These are phyloP conservation scores for Puntigrus tetrazona DNA, from an alignment of 2,113 vertebrate species.

Conservation along the genomic window DNA sequence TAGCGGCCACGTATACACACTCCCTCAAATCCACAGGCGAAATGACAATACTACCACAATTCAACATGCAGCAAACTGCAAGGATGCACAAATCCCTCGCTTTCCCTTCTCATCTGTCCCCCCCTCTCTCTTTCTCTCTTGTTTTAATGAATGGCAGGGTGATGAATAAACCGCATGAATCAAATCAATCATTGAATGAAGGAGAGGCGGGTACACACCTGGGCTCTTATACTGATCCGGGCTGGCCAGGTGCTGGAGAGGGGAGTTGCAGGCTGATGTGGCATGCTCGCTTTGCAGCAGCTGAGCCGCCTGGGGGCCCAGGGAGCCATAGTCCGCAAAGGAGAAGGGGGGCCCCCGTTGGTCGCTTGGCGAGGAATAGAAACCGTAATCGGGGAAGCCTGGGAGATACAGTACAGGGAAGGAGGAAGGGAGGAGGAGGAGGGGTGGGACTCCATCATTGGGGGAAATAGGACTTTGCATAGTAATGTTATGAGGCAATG, in stretches of 20 bases:
- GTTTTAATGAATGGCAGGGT: constrained; percentile 57
- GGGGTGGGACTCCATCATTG: constrained; percentile 68
- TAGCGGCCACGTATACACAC: neutral
- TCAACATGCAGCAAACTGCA: constrained; percentile 60
- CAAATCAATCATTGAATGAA: constrained; percentile 62
- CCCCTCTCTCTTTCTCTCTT: neutral
- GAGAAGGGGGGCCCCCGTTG: constrained; percentile 73
- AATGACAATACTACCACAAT: constrained; percentile 25
- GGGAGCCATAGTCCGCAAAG: constrained; percentile 76
- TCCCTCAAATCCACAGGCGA: neutral
- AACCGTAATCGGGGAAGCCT: constrained; percentile 76
- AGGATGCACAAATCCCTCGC: constrained; percentile 1
- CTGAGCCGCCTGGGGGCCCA: constrained; percentile 76
- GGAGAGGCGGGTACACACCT: constrained; percentile 75
- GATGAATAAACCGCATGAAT: constrained; percentile 56
- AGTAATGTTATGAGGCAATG: constrained; percentile 55
- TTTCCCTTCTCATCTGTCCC: constrained; percentile 10
- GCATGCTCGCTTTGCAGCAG: constrained; percentile 77
- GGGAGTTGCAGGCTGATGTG: constrained; percentile 74
- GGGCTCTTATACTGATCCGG: constrained; percentile 79
- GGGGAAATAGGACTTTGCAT: constrained; percentile 58
- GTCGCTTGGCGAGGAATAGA: constrained; percentile 75
- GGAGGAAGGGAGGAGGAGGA: constrained; percentile 49
- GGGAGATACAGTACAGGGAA: constrained; percentile 66
- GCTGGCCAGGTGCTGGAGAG: constrained; percentile 67